Evolutionary conservation across 2,888 invertebrate genomes (phyloP).

Genomic region (Volucella zonaria): DNA sequence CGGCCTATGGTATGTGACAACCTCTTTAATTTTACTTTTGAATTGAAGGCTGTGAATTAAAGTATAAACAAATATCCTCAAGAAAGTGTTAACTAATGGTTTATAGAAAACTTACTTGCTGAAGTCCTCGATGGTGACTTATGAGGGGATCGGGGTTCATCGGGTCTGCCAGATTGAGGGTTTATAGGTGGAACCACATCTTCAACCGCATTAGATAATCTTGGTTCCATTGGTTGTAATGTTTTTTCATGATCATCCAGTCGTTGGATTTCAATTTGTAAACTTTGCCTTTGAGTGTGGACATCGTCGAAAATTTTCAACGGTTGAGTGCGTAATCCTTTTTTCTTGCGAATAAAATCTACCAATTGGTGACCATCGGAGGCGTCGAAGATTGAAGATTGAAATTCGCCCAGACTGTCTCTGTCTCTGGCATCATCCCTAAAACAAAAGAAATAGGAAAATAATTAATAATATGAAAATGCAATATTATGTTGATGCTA

Average conservation of each 20-base stretch:
- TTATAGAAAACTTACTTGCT: slow-evolving; percentile 25
- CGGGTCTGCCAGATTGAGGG: not conserved
- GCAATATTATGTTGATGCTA: no score
- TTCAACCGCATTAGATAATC: not conserved
- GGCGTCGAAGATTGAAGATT: slow-evolving; percentile 62
- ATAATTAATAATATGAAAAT: not conserved
- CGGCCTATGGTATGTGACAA: slow-evolving; percentile 39
- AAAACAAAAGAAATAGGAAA: not conserved
- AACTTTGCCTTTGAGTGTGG: slow-evolving; percentile 41
- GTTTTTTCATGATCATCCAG: slow-evolving; percentile 34
- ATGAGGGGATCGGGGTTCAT: no score
- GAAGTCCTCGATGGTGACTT: slow-evolving; percentile 21
- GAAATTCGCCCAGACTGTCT: slow-evolving; percentile 59
- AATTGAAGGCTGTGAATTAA: not conserved
- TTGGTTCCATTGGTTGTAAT: not conserved
- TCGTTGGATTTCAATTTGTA: slow-evolving; percentile 57
- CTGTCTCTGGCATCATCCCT: slow-evolving; percentile 45
- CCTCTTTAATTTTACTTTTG: slow-evolving; percentile 22
- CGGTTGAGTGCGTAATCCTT: slow-evolving; percentile 49
- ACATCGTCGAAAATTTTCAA: slow-evolving; percentile 60
- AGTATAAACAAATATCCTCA: not conserved
- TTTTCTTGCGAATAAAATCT: slow-evolving; percentile 63
- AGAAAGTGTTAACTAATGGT: not conserved
- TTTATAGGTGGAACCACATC: not conserved
- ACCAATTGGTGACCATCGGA: slow-evolving; percentile 63